A percentile compares a stretch with the other conserved stretches of the same genome.
These are phyloP conservation scores for Bombus soroeensis DNA, from an alignment of 1,140 invertebrate species.

Conservation along the genomic window DNA sequence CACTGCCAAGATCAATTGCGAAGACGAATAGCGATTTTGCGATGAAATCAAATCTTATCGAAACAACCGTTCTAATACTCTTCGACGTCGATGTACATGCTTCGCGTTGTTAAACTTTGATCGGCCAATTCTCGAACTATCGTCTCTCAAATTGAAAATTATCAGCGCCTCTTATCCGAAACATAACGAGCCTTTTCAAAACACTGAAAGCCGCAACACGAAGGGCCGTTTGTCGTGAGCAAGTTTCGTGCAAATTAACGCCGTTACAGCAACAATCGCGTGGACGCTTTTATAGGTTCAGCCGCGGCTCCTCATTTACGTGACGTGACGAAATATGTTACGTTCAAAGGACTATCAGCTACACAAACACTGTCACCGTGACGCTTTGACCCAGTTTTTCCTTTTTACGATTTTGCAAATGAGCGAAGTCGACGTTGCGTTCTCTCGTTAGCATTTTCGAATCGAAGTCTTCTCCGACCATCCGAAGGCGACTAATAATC, in stretches of 20 bases:
- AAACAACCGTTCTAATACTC: too few relatives aligned
- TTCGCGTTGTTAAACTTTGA: too few relatives aligned
- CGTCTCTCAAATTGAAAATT: not conserved
- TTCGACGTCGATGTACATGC: too few relatives aligned
- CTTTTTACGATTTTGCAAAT: slow-evolving; percentile 8
- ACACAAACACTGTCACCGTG: not conserved
- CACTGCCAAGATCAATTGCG: too few relatives aligned
- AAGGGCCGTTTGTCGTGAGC: not conserved
- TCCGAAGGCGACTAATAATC: slow-evolving; percentile 36
- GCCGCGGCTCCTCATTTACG: not conserved
- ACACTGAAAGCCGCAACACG: not conserved
- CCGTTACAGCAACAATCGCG: not conserved
- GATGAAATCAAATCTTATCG: too few relatives aligned
- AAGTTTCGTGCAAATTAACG: slow-evolving; percentile 20
- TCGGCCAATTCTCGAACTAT: not conserved
- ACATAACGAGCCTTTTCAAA: not conserved
- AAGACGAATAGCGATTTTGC: too few relatives aligned
- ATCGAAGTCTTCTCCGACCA: not conserved
- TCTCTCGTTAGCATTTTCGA: slow-evolving; percentile 12
- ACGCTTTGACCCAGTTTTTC: not conserved
- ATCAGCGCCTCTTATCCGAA: not conserved
- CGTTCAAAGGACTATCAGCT: slow-evolving; percentile 3
- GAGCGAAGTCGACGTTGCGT: not conserved
- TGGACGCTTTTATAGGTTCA: not conserved
- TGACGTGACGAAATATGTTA: slow-evolving; percentile 3